A percentile compares a stretch with the other conserved stretches of the same genome.
Conservation (phyloP, 2,888 invertebrate genomes). For the Agapostemon virescens region DNA sequence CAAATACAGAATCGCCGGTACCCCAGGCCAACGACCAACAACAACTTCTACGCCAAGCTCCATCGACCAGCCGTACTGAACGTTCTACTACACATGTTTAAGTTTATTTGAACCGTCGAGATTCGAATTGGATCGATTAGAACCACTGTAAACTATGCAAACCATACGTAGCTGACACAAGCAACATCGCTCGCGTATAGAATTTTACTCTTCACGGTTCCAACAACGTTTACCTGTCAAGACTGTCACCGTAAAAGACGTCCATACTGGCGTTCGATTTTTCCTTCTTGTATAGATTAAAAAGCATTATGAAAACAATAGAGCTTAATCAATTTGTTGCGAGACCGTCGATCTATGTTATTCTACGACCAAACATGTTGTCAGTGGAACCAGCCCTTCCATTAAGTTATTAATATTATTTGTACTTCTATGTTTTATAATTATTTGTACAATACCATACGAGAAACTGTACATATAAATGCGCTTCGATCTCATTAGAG, state of each 20-base stretch:
- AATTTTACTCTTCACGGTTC: constrained; percentile 6
- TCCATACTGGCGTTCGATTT: background rate
- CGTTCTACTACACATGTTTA: constrained; percentile 60
- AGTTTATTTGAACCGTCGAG: constrained; percentile 36
- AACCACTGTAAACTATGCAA: constrained; percentile 4
- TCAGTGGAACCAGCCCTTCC: background rate
- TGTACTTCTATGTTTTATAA: constrained; percentile 28
- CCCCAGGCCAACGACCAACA: constrained; percentile 43
- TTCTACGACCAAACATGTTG: background rate
- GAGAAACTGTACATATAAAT: constrained; percentile 23
- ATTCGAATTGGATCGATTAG: background rate
- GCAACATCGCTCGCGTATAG: constrained; percentile 15
- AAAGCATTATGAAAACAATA: constrained; percentile 5
- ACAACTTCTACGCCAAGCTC: constrained; percentile 60
- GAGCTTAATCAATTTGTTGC: background rate
- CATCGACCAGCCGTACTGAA: constrained; percentile 63
- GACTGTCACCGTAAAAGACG: constrained; percentile 29
- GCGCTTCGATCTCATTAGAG: constrained; percentile 38
- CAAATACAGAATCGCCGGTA: constrained; percentile 60
- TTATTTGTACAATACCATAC: constrained; percentile 34
- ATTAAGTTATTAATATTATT: constrained; percentile 38
- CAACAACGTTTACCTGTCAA: constrained; percentile 18
- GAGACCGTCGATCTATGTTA: background rate
- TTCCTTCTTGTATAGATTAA: constrained; percentile 1
- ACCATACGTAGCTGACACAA: constrained; percentile 9